Conservation (phyloP, 2,113 vertebrate species). For the Leiothrix lutea region DNA sequence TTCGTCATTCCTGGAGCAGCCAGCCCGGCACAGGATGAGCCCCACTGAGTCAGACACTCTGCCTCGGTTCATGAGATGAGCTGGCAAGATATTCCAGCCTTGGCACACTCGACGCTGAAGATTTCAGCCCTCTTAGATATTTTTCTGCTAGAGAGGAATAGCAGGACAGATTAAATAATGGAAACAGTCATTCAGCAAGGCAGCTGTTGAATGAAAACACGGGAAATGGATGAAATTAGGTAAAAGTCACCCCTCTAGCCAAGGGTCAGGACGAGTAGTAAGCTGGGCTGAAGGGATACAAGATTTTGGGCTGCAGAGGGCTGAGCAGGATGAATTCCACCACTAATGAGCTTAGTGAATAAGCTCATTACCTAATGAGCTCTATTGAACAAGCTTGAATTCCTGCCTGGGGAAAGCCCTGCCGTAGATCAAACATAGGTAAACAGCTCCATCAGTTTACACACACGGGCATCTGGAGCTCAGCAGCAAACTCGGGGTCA, state of each 20-base stretch:
- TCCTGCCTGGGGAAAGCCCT: constrained; percentile 33
- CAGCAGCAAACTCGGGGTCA: not conserved
- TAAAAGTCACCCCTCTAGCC: not conserved
- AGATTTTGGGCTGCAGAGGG: constrained; percentile 34
- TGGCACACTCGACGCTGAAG: not conserved
- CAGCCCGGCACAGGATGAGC: not conserved
- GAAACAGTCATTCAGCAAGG: not conserved
- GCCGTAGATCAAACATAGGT: not conserved
- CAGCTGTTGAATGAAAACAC: not conserved
- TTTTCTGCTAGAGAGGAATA: not conserved
- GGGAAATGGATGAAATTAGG: not conserved
- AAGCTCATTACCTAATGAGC: constrained; percentile 66
- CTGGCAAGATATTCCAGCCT: not conserved
- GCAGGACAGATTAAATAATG: not conserved
- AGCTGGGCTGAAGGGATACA: constrained; percentile 1
- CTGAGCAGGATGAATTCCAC: constrained; percentile 53
- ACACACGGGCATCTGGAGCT: not conserved
- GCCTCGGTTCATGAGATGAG: not conserved
- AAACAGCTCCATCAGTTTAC: constrained; percentile 3
- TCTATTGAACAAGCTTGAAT: constrained; percentile 50
- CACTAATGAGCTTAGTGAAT: constrained; percentile 58
- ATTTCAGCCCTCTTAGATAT: not conserved
- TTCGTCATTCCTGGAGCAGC: constrained; percentile 21
- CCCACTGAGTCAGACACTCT: constrained; percentile 30
- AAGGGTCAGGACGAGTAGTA: not conserved